Conservation (phyloP, 2,797 vertebrate genomes). For the Thamnophis elegans region DNA sequence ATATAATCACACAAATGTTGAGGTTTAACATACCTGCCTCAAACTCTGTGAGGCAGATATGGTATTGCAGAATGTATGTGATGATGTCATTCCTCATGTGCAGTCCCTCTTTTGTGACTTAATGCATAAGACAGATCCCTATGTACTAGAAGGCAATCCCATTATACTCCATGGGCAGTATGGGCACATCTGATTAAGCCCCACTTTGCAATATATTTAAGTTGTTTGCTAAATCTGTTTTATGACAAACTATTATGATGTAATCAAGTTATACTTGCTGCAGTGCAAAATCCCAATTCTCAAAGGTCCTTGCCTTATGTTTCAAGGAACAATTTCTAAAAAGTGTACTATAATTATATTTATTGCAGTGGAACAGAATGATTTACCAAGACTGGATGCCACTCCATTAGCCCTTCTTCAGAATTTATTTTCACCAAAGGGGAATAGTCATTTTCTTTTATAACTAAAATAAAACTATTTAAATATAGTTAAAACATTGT, state of each 20-base stretch:
- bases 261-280: background rate
- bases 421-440: background rate
- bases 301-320: background rate
- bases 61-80: background rate
- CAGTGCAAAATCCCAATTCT: background rate
- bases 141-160: background rate
- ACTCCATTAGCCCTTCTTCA: background rate
- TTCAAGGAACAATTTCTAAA: background rate
- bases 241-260: no score
- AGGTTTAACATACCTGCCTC: background rate
- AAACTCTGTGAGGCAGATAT: background rate
- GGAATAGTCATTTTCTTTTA: background rate
- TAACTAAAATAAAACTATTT: background rate
- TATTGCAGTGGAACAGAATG: background rate
- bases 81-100: background rate
- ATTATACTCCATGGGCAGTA: background rate
- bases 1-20: background rate
- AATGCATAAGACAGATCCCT: background rate
- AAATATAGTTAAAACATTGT: background rate
- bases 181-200: background rate
- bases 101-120: background rate
- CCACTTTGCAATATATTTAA: background rate
- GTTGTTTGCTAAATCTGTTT: background rate
- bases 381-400: background rate
- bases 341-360: background rate